phyloP scores from a whole-genome alignment of 64 coral and sea anemone genomes.

The Orbicella faveolata region DNA sequence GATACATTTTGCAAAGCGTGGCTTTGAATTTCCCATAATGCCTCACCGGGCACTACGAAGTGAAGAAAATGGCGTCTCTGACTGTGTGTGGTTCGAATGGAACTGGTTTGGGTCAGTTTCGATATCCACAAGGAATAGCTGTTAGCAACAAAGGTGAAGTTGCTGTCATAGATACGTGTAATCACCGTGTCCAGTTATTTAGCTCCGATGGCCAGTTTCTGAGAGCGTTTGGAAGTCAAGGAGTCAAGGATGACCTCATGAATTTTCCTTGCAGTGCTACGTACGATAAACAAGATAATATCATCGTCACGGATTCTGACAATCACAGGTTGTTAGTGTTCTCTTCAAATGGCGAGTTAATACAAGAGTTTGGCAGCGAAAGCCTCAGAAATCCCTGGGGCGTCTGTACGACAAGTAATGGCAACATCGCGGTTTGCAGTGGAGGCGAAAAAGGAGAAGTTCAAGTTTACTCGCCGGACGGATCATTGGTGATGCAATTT shows the following conservation, averaged over 20 bases:
- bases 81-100: slow-evolving; percentile 23
- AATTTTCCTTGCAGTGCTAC: slow-evolving; percentile 23
- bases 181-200: slow-evolving; percentile 49
- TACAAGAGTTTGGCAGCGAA: background rate
- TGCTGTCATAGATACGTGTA: slow-evolving; percentile 48
- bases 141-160: slow-evolving; percentile 35
- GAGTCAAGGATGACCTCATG: background rate
- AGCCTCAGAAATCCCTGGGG: slow-evolving; percentile 28
- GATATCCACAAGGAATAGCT: slow-evolving; percentile 34
- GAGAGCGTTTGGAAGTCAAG: slow-evolving; percentile 33
- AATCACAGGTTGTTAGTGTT: slow-evolving; percentile 16
- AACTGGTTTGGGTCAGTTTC: slow-evolving; percentile 19
- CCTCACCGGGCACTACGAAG: background rate
- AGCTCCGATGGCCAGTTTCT: slow-evolving; percentile 8
- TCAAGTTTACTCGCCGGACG: slow-evolving; percentile 34
- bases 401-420: slow-evolving; percentile 24
- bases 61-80: slow-evolving; percentile 28
- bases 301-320: slow-evolving; percentile 42
- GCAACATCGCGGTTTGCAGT: slow-evolving; percentile 34
- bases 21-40: background rate
- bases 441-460: slow-evolving; percentile 26
- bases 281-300: background rate
- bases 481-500: background rate
- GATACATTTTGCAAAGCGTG: background rate
- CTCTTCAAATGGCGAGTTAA: slow-evolving; percentile 14